Conservation (phyloP, 2,797 vertebrate species). For the Squalus acanthias region DNA sequence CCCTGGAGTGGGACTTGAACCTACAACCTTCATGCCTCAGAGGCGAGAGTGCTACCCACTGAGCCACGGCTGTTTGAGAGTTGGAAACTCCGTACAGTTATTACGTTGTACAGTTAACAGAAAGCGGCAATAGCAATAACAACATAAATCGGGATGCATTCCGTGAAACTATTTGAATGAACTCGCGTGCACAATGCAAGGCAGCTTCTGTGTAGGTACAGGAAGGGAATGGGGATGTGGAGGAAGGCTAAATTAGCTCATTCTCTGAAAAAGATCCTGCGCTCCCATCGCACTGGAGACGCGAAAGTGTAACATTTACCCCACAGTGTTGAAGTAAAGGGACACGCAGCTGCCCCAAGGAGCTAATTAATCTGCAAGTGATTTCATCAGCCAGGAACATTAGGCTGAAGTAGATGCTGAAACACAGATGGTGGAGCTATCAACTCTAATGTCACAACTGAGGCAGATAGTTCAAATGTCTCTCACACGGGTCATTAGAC, state of each 20-base stretch:
- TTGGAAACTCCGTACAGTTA: too few species aligned
- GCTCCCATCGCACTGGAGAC: neutral
- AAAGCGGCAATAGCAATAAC: too few species aligned
- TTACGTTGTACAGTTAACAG: too few species aligned
- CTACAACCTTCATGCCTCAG: too few species aligned
- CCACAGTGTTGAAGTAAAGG: neutral
- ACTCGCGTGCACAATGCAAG: neutral
- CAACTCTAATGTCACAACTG: slow-evolving; percentile 20
- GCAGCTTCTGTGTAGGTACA: neutral
- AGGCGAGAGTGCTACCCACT: too few species aligned
- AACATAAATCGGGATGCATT: too few species aligned
- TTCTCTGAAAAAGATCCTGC: neutral
- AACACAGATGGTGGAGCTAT: slow-evolving; percentile 24
- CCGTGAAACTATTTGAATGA: neutral
- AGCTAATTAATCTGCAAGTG: neutral
- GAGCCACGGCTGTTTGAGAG: too few species aligned
- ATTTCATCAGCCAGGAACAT: neutral
- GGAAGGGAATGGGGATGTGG: neutral
- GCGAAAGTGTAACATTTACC: neutral
- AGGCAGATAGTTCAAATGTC: slow-evolving; percentile 17
- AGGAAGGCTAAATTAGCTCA: neutral
- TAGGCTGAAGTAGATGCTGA: neutral
- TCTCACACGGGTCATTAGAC: neutral
- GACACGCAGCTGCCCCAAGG: neutral
- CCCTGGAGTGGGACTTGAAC: too few species aligned